Percentiles rank a stretch among this genome's conserved stretches.
These are phyloP conservation scores for Drosophila demipolita DNA, from an alignment of 2,888 invertebrate species.

Conservation along the genomic window DNA sequence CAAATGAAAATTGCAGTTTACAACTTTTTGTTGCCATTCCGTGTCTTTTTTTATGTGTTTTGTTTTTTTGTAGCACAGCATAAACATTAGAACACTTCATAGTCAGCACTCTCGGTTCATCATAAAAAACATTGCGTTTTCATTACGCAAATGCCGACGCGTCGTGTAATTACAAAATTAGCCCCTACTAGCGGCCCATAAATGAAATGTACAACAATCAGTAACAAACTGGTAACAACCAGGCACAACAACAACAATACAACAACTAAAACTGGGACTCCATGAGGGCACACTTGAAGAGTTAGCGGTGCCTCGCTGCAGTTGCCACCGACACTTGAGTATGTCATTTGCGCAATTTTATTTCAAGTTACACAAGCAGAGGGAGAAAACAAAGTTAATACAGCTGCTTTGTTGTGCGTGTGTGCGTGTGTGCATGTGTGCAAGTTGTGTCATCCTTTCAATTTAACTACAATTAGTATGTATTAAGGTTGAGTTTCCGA, in stretches of 20 bases:
- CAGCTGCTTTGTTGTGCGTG: background rate
- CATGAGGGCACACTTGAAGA: conserved; percentile 59
- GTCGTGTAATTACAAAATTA: conserved; percentile 79
- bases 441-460: conserved; percentile 53
- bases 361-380: conserved; percentile 32
- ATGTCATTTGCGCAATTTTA: conserved; percentile 62
- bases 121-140: conserved; percentile 63
- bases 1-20: conserved; percentile 62
- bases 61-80: conserved; percentile 13
- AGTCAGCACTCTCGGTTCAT: conserved; percentile 30
- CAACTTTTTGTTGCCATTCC: conserved; percentile 55
- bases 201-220: conserved; percentile 60
- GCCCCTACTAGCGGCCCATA: conserved; percentile 68
- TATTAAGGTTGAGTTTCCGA: conserved; percentile 49
- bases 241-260: conserved; percentile 13
- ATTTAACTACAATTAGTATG: conserved; percentile 59
- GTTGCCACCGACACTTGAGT: conserved; percentile 66
- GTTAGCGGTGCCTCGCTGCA: conserved; percentile 44
- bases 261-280: conserved; percentile 48
- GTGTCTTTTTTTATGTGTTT: background rate
- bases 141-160: conserved; percentile 51
- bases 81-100: conserved; percentile 44
- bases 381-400: conserved; percentile 10
- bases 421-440: conserved; percentile 6
- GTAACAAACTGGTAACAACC: conserved; percentile 9